Evolutionary conservation across 1,140 invertebrate species (phyloP).

Genomic region (Teleogryllus occipitalis): DNA sequence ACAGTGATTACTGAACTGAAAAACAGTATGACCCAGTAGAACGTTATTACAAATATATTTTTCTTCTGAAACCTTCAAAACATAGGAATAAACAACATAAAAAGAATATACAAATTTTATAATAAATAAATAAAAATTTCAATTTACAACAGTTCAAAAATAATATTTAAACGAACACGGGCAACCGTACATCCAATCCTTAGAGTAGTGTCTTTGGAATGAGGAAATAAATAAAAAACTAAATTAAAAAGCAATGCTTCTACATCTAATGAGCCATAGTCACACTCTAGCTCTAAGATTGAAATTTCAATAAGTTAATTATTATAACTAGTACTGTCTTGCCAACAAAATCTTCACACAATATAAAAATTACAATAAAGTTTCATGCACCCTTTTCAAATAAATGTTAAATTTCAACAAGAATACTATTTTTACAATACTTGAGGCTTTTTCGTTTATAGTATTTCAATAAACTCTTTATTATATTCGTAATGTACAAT

Average conservation of each 20-base stretch:
- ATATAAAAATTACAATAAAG: not conserved
- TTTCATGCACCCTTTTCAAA: not conserved
- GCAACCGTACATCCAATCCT: not conserved
- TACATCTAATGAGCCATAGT: not conserved
- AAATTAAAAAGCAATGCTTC: conserved; percentile 1
- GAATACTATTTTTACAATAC: conserved; percentile 2
- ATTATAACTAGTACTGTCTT: not conserved
- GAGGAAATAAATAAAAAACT: conserved; percentile 1
- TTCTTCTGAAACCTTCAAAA: conserved; percentile 1
- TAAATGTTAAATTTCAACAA: not conserved
- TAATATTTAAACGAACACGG: not conserved
- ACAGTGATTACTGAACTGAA: not conserved
- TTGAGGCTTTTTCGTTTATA: not conserved
- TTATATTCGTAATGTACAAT: not conserved
- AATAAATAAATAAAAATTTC: not conserved
- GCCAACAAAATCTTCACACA: not conserved
- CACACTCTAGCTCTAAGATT: conserved; percentile 4
- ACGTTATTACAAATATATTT: not conserved
- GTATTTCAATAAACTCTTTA: conserved; percentile 1
- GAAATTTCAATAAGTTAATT: not conserved
- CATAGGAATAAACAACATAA: not conserved
- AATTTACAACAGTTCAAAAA: not conserved
- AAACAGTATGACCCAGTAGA: not conserved
- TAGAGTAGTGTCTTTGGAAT: not conserved
- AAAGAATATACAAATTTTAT: not conserved